Evolutionary conservation across 2,888 invertebrate genomes (phyloP), one percentile per base, ranked within the genome.

Genomic region (Cremastinae sp.): DNA sequence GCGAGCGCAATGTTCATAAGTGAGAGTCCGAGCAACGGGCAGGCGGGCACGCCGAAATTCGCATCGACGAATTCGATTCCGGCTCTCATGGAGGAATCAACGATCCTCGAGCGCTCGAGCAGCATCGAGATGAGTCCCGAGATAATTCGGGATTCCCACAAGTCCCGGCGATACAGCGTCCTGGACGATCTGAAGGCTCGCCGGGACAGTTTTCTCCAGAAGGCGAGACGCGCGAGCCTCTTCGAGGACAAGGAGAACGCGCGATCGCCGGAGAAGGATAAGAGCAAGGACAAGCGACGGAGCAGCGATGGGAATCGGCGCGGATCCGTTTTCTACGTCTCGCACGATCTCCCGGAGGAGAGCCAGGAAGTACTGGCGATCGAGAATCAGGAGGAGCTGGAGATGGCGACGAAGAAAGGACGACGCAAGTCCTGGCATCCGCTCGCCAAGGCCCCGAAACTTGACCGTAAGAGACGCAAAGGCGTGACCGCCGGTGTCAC

Each of bases 341-440:
- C 88, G 1, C 81, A 87, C 20, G 88, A 89, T 45, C 74, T 86
- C 0, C 64, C 82, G 4, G 89, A 89, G 71, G 87, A 86, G 76
- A 84, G 83, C 62, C 82, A 80, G 12, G 84, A 84, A 14, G 65
- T 81, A 3, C 45, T 80, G n/a, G 80, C 79, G 2, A 2, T 28
- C 28, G 28, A 28, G 2, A 77, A 75, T 35, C 28, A 28, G 2
- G 28, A 28, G 5, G 2, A 28, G 2, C 5, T 28, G 2, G 28
- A 28, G 5, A 28, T 28, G 28, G 2, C n/a, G n/a, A n/a, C n/a
- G n/a, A n/a, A n/a, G n/a, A 92, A 92, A 83, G 92, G 92, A 10
- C 91, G 93, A n/a, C 88, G 93, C 77, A 93, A 93, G 81, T 93
- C 93, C 2, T 93, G 93, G 93, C 93, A 91, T 79, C 89, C 90